phyloP scores from a whole-genome alignment of 2,888 invertebrate species.

The Stenodema calcarata region DNA sequence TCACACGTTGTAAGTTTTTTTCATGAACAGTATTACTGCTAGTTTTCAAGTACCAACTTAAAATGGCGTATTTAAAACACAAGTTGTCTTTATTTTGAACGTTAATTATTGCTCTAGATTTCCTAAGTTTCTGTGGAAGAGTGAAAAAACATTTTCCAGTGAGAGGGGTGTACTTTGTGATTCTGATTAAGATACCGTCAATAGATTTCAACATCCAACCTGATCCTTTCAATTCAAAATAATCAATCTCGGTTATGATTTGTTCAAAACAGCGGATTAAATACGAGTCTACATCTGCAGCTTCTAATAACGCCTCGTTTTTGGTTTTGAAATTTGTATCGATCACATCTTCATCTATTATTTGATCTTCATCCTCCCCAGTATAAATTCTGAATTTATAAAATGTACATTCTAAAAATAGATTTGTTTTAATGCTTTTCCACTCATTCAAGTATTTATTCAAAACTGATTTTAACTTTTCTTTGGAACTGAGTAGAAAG shows the following conservation, averaged over 20 bases:
- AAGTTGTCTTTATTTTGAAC: not conserved
- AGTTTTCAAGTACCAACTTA: not conserved
- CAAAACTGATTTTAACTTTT: not conserved
- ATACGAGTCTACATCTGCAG: not conserved
- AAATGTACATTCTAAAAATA: constrained; percentile 17
- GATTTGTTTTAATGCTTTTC: not conserved
- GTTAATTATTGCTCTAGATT: not conserved
- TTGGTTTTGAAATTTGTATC: not conserved
- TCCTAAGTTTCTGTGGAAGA: not conserved
- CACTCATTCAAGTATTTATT: not conserved
- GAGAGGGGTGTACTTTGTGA: not conserved
- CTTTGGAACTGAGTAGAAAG: not conserved
- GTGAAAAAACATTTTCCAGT: not conserved
- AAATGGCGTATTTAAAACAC: not conserved
- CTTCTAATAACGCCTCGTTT: not conserved
- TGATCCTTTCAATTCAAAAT: not conserved
- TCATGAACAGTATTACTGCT: not conserved
- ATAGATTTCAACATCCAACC: not conserved
- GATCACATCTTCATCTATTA: not conserved
- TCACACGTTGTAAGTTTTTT: not conserved
- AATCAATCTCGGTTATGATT: not conserved
- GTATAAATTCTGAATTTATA: not conserved
- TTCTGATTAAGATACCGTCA: not conserved
- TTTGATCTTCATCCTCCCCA: not conserved
- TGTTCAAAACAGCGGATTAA: not conserved